phyloP scores from a whole-genome alignment of 2,797 vertebrate species.

The Cyprinella venusta region DNA sequence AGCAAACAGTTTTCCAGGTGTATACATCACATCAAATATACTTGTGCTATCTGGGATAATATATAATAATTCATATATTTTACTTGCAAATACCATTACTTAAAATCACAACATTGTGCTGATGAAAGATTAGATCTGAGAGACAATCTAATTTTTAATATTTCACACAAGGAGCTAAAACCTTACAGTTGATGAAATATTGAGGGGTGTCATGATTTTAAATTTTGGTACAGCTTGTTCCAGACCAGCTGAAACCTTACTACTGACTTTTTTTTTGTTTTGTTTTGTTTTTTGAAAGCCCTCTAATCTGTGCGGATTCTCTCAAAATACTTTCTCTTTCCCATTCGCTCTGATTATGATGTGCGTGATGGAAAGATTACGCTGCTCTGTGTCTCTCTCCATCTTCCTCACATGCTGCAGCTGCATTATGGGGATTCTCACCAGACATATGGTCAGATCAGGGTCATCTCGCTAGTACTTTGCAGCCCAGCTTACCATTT shows the following conservation, averaged over 20 bases:
- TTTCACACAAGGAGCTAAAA: background rate
- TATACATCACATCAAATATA: too few relatives aligned
- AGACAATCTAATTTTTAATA: background rate
- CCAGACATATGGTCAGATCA: slow-evolving; percentile 40
- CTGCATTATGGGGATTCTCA: slow-evolving; percentile 31
- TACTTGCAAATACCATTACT: too few relatives aligned
- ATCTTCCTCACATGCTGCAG: slow-evolving; percentile 28
- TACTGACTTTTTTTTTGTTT: slow-evolving; percentile 21
- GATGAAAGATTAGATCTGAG: slow-evolving; percentile 6
- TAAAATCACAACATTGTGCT: background rate
- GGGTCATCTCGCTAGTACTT: background rate
- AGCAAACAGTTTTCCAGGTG: too few relatives aligned
- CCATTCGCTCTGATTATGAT: slow-evolving; percentile 34
- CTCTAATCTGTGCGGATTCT: slow-evolving; percentile 45
- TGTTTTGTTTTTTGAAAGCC: slow-evolving; percentile 19
- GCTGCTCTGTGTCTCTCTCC: background rate
- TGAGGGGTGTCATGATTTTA: background rate
- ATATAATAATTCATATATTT: too few relatives aligned
- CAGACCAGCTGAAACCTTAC: slow-evolving; percentile 27
- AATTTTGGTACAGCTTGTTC: slow-evolving; percentile 33
- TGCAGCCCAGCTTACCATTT: background rate
- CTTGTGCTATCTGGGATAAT: too few relatives aligned
- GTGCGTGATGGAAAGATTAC: slow-evolving; percentile 45
- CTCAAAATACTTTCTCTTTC: slow-evolving; percentile 28
- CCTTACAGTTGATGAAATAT: background rate